Base-by-base conservation (phyloP, 2,113 vertebrate species). In the Corapipo altera region DNA sequence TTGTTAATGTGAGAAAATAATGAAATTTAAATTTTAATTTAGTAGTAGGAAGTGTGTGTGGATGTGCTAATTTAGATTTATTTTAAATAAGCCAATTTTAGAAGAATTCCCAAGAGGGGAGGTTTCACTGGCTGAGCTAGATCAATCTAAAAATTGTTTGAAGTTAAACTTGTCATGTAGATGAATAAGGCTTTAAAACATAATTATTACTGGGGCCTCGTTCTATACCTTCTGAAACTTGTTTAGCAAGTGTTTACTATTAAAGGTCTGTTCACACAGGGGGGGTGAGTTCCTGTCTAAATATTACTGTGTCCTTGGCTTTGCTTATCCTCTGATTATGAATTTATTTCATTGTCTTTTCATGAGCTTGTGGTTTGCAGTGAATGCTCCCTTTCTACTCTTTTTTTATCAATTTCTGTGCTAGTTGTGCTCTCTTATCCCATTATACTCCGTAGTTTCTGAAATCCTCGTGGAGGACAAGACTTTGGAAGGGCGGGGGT, bases 61-160 rank as follows among this genome's bases (percentile, higher is more conserved):
- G 52, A 78, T 71, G 61, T 91, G 52, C 76, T 84, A 61, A 64
- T 95, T 94, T 57, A 64, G 87, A 64, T 83, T 91, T 95, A 54
- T 93, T 94, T 94, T 59, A 88, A 97, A 93, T 79, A 91, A 93
- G 46, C 67, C 86, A 65, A 75, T 95, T 95, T 93, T 86, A 95
- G 89, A 85, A 77, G 83, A 81, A 83, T 87, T 95, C 86, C 89
- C 69, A 84, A 69, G 94, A 91, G 65, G n/a, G 43, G 51, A 83
- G 59, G 88, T 80, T 90, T 92, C 82, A 11, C 81, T 86, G 72
- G 51, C 88, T 93, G 88, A 92, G 69, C 72, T 72, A 67, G 83
- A 92, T 93, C 88, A 72, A 27, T 93, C 57, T 78, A 48, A 83
- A 85, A 90, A 77, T 15, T 80, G 82, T 89, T 96, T 96, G 95